A percentile compares a stretch with the other conserved stretches of the same genome.
These are phyloP conservation scores for Pardalotus punctatus DNA, from an alignment of 2,113 vertebrate species.

Conservation along the genomic window DNA sequence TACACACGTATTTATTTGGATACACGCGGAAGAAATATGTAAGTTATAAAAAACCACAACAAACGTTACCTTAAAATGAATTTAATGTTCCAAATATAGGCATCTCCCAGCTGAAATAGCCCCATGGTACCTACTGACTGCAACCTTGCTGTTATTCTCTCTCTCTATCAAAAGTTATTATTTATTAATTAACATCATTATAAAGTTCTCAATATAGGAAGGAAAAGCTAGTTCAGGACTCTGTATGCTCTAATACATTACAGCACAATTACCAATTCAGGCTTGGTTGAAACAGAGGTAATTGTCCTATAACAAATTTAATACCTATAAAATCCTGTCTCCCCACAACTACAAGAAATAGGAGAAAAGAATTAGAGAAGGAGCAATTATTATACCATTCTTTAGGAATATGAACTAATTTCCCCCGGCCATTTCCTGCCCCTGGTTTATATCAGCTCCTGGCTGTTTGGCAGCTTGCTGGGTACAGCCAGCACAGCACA, in stretches of 20 bases:
- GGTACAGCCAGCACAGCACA: neutral
- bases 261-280: conserved; percentile 42
- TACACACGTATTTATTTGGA: neutral
- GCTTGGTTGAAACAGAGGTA: conserved; percentile 43
- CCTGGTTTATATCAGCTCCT: neutral
- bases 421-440: neutral
- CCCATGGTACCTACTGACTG: neutral
- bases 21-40: neutral
- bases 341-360: neutral
- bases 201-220: conserved; percentile 38
- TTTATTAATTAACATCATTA: conserved; percentile 64
- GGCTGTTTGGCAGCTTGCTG: neutral
- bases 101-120: conserved; percentile 36
- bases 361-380: conserved; percentile 4
- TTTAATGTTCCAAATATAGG: conserved; percentile 27
- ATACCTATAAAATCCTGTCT: conserved; percentile 42
- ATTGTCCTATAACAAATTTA: conserved; percentile 44
- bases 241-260: conserved; percentile 30
- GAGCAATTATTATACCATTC: conserved; percentile 26
- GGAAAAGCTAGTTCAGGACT: conserved; percentile 31
- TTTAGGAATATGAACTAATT: neutral
- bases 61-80: neutral
- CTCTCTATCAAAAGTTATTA: conserved; percentile 53
- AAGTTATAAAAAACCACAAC: conserved; percentile 14
- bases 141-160: conserved; percentile 14